phyloP scores from a whole-genome alignment of 2,113 vertebrate species.

The Turnix velox region DNA sequence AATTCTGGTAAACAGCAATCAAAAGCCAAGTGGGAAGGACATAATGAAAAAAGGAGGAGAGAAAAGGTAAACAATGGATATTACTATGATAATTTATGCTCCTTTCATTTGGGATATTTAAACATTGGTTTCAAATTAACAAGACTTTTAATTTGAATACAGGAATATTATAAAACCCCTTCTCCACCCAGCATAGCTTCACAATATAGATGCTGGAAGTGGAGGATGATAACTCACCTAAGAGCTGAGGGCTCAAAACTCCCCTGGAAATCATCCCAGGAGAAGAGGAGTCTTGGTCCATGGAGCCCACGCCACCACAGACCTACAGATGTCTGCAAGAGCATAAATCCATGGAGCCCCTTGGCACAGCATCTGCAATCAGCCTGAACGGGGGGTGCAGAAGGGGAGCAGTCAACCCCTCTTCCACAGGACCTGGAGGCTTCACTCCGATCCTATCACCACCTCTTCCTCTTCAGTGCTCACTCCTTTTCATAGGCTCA shows the following conservation, averaged over 20 bases:
- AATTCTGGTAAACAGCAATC: conserved; percentile 36
- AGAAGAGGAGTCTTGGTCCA: accelerated
- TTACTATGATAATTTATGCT: not conserved
- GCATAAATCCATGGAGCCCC: accelerated
- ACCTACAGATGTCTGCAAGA: accelerated
- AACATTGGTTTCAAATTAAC: not conserved
- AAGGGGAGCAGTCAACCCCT: accelerated
- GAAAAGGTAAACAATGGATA: not conserved
- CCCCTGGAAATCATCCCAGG: accelerated
- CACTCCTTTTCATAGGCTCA: not conserved
- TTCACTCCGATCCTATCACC: not conserved
- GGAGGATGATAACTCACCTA: accelerated
- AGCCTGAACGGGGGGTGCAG: accelerated
- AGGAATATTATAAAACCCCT: not conserved
- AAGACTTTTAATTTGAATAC: not conserved
- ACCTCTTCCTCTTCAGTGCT: not conserved
- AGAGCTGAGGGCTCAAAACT: accelerated
- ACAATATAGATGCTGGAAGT: not conserved
- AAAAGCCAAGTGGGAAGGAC: not conserved
- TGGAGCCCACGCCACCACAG: not conserved
- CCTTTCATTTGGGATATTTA: not conserved
- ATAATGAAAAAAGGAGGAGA: not conserved
- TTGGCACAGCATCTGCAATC: accelerated
- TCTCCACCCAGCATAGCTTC: not conserved
- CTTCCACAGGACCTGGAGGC: accelerated